Percentiles rank a stretch among this genome's conserved stretches.
Conservation (phyloP, 1,140 invertebrate genomes). For the Babylonia areolata region DNA sequence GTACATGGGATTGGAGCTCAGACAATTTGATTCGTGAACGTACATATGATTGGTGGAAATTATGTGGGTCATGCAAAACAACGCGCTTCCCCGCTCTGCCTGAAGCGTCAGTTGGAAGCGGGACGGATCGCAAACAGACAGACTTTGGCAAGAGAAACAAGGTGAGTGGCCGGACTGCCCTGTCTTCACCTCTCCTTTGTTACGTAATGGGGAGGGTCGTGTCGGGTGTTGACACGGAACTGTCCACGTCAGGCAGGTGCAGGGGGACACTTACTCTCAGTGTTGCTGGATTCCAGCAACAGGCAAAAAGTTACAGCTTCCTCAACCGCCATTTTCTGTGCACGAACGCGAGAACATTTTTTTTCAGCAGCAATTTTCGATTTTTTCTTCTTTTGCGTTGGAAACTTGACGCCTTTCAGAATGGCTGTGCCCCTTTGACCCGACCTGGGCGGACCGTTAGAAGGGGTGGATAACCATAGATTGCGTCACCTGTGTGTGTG, state of each 20-base stretch:
- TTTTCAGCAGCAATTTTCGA: not conserved
- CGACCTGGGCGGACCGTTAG: not conserved
- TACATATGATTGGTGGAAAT: conserved; percentile 24
- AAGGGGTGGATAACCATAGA: too few relatives aligned
- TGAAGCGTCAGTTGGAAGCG: conserved; percentile 33
- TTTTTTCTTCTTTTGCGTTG: not conserved
- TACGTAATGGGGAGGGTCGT: not conserved
- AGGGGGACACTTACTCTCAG: not conserved
- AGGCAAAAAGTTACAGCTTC: not conserved
- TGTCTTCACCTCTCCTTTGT: not conserved
- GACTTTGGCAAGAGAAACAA: conserved; percentile 5
- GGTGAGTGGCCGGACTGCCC: not conserved
- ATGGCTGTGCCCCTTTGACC: not conserved
- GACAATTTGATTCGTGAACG: conserved; percentile 21
- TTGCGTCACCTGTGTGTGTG: not conserved
- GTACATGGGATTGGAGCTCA: not conserved
- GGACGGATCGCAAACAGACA: conserved; percentile 27
- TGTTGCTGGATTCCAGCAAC: not conserved
- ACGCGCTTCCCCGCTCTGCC: conserved; percentile 32
- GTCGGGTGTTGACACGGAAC: not conserved
- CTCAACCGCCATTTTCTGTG: not conserved
- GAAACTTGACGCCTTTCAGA: not conserved
- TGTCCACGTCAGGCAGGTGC: not conserved
- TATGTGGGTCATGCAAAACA: conserved; percentile 34
- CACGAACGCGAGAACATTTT: not conserved